A percentile compares a stretch with the other conserved stretches of the same genome.
Evolutionary conservation across 2,797 vertebrate genomes (phyloP).

Genomic region (Sebastes paucispinis): DNA sequence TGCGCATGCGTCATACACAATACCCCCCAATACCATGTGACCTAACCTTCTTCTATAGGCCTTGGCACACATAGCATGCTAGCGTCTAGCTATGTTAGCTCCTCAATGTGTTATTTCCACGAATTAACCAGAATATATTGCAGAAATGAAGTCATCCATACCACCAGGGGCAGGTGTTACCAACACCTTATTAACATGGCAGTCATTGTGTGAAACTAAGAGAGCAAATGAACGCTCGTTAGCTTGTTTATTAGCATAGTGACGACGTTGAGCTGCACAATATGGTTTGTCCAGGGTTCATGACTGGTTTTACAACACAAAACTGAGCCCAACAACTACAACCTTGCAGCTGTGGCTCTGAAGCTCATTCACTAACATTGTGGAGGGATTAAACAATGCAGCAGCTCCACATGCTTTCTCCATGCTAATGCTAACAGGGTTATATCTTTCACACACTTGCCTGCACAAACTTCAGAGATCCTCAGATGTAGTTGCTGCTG

Average conservation of each 20-base stretch:
- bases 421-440: conserved; percentile 44
- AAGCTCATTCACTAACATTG: neutral
- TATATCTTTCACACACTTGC: conserved; percentile 41
- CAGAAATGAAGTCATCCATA: accelerated
- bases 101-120: neutral
- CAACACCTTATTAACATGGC: neutral
- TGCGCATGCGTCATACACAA: too few relatives aligned
- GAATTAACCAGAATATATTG: accelerated
- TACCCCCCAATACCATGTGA: too few relatives aligned
- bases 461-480: conserved; percentile 48
- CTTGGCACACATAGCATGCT: neutral
- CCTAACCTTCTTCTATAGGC: too few relatives aligned
- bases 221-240: neutral
- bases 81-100: neutral
- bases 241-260: conserved; percentile 7
- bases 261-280: neutral
- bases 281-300: neutral
- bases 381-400: neutral
- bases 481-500: neutral
- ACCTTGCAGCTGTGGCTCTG: neutral
- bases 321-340: neutral
- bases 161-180: accelerated
- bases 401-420: conserved; percentile 13
- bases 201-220: neutral
- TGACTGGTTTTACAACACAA: accelerated